These are phyloP conservation scores for Oreortyx pictus DNA, from an alignment of 2,797 vertebrate species.

Conservation along the genomic window DNA sequence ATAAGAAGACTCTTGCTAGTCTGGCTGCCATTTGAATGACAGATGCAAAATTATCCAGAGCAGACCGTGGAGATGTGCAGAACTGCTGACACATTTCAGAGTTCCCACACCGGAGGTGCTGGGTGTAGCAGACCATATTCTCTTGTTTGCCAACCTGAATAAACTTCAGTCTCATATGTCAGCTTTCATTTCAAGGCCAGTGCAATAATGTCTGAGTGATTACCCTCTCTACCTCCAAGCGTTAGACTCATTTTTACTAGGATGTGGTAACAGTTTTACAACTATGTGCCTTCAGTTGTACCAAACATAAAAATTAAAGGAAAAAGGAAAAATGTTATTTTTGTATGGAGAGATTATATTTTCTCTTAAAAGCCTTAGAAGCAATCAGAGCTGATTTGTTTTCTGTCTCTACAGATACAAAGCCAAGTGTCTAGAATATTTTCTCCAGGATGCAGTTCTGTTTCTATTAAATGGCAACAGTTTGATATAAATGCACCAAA, in stretches of 20 bases:
- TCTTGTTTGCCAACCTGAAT: background rate
- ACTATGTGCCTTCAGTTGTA: background rate
- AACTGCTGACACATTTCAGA: background rate
- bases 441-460: constrained; percentile 84
- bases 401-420: constrained; percentile 76
- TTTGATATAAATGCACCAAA: constrained; percentile 68
- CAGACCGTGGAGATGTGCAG: background rate
- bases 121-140: background rate
- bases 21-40: background rate
- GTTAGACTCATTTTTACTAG: background rate
- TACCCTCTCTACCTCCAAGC: background rate
- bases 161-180: background rate
- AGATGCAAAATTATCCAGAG: background rate
- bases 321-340: background rate
- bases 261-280: background rate
- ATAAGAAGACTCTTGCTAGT: background rate
- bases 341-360: background rate
- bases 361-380: background rate
- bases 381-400: background rate
- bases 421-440: constrained; percentile 79
- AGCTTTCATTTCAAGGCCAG: background rate
- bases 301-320: background rate
- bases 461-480: constrained; percentile 90
- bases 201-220: background rate
- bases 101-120: background rate